Base-by-base conservation (phyloP, 1,140 invertebrate species). In the Scaptomyza hsui region DNA sequence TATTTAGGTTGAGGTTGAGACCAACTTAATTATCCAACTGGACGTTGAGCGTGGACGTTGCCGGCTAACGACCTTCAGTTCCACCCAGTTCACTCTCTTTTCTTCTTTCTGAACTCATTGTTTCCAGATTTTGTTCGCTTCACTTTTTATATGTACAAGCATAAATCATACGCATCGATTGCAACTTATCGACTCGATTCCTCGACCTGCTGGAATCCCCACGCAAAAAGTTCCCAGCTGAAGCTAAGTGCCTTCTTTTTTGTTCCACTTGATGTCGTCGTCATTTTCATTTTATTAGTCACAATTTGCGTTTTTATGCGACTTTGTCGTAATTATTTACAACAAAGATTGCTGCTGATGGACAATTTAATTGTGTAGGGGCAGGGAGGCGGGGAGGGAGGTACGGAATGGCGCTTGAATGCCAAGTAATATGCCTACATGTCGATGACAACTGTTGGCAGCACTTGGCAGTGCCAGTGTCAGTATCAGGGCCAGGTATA, bases 301-400 rank as follows among this genome's bases (percentile, higher is more conserved):
- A 71, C 64, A 73, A 77, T 73, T 79, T 67, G 75, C 53, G 63
- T 74, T 71, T 68, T 68, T 72, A 59, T 67, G 62, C 56, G 65
- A 77, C 61, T 61, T 74, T 49, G 69, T 19, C 62, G 73, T 85
- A 86, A 80, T 85, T 85, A 77, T 80, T 86, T 86, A 80, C 81
- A 86, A 77, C 49, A 62, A 74, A 74, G 68, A 80, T 76, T 78
- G 61, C n/a, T 74, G 48, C 21, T 63, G 15, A 29, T 44, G 65
- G 57, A 69, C 63, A 51, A 35, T 53, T 41, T 32, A 26, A n/a
- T n/a, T 29, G 24, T 26, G 26, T n/a, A n/a, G n/a, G 16, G 18
- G 5, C 24, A 37, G 18, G 45, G 26, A 24, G n/a, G 15, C 13
- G 35, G 15, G 15, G 39, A 32, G 29, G 29, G 9, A 32, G 9